Evolutionary conservation across 2,797 vertebrate genomes (phyloP).

Genomic region (Perodicticus potto): DNA sequence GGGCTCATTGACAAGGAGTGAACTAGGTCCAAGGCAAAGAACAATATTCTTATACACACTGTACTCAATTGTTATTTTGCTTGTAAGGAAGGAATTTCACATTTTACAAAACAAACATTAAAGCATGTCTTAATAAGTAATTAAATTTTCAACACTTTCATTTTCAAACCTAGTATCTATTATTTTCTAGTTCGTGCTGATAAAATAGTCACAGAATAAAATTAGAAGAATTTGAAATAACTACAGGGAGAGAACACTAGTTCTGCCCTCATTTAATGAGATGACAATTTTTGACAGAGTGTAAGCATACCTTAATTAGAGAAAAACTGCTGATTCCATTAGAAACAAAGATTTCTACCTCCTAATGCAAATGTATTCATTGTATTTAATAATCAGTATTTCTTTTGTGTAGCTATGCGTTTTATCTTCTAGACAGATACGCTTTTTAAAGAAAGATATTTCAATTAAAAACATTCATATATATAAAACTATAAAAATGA

Average conservation of each 20-base stretch:
- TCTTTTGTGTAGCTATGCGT: neutral
- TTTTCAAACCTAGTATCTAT: conserved; percentile 23
- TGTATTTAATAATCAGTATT: neutral
- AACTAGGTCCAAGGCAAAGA: neutral
- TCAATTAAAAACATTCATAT: neutral
- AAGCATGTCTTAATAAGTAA: conserved; percentile 38
- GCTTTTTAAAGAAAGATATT: neutral
- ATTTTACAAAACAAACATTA: conserved; percentile 23
- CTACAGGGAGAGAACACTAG: neutral
- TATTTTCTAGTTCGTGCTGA: neutral
- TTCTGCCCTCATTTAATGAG: conserved; percentile 38
- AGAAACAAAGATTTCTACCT: conserved; percentile 9
- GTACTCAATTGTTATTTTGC: neutral
- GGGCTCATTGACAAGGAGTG: neutral
- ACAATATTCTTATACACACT: neutral
- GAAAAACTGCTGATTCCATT: conserved; percentile 7
- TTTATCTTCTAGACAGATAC: neutral
- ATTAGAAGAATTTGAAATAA: conserved; percentile 59
- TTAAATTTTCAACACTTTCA: conserved; percentile 19
- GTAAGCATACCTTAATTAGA: conserved; percentile 25
- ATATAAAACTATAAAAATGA: neutral
- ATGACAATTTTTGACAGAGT: conserved; percentile 33
- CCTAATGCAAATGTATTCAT: conserved; percentile 47
- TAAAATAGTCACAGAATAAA: conserved; percentile 44
- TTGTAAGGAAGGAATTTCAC: conserved; percentile 12